A percentile compares a stretch with the other conserved stretches of the same genome.
Conservation (phyloP, 2,797 vertebrate species). For the Gastrophryne carolinensis region DNA sequence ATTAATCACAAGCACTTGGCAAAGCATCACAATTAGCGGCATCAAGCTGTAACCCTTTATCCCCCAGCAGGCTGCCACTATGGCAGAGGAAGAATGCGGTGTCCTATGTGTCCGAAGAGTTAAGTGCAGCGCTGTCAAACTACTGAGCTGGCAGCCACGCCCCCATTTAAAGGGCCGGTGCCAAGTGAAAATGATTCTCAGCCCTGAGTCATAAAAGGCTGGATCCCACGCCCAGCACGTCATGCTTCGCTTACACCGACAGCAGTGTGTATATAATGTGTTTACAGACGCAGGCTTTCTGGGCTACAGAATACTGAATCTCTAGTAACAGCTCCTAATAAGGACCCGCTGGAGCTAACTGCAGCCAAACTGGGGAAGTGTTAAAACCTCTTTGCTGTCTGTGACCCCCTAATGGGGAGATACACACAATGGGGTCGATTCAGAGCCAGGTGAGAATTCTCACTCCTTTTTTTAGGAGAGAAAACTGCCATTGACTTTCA, state of each 20-base stretch:
- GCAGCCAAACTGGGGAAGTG: no score
- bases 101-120: background rate
- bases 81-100: background rate
- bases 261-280: no score
- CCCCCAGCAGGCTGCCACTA: background rate
- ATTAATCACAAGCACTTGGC: background rate
- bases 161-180: slow-evolving; percentile 22
- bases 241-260: background rate
- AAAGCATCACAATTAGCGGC: background rate
- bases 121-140: slow-evolving; percentile 28
- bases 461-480: no score
- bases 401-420: no score
- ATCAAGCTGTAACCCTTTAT: background rate
- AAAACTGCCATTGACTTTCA: no score
- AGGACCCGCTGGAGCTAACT: no score
- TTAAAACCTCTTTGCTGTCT: no score
- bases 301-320: no score
- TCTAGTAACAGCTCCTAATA: no score
- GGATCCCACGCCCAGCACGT: slow-evolving; percentile 14
- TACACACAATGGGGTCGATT: no score
- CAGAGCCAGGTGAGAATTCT: no score
- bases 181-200: background rate
- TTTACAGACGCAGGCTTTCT: no score
- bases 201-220: slow-evolving; percentile 16
- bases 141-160: slow-evolving; percentile 21